Conservation (phyloP, 2,888 invertebrate genomes). For the Aporophyla nigra region DNA sequence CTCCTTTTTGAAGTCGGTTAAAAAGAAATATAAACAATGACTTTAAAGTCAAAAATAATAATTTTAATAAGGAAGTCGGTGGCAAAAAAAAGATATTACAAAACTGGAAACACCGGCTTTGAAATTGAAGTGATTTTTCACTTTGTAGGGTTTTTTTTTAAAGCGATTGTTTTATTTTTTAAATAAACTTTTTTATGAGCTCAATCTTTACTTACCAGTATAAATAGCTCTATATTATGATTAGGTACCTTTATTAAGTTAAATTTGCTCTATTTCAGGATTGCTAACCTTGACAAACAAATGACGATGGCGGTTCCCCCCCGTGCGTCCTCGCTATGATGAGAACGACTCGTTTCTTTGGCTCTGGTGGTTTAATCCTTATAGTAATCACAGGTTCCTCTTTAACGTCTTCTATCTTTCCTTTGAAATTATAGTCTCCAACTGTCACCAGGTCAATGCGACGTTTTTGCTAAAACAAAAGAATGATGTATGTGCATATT, state of each 20-base stretch:
- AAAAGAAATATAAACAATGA: no score
- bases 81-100: no score
- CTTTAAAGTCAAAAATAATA: no score
- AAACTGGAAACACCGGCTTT: no score
- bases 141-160: no score
- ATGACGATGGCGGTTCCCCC: constrained; percentile 98
- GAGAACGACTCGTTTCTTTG: constrained; percentile 93
- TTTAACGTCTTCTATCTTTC: constrained; percentile 75
- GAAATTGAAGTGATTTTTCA: no score
- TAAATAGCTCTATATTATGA: not conserved
- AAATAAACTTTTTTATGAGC: no score
- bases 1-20: no score
- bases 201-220: not conserved
- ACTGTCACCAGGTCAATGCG: constrained; percentile 97
- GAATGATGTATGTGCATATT: no score
- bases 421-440: constrained; percentile 87
- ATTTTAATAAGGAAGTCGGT: no score
- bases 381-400: constrained; percentile 72
- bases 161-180: no score
- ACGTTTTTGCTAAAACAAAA: constrained; percentile 95
- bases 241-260: not conserved
- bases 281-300: constrained; percentile 96
- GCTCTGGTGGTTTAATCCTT: constrained; percentile 88
- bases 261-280: not conserved
- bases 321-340: constrained; percentile 97